Evolutionary conservation across 2,797 vertebrate genomes (phyloP).

Genomic region (Taeniopygia guttata): DNA sequence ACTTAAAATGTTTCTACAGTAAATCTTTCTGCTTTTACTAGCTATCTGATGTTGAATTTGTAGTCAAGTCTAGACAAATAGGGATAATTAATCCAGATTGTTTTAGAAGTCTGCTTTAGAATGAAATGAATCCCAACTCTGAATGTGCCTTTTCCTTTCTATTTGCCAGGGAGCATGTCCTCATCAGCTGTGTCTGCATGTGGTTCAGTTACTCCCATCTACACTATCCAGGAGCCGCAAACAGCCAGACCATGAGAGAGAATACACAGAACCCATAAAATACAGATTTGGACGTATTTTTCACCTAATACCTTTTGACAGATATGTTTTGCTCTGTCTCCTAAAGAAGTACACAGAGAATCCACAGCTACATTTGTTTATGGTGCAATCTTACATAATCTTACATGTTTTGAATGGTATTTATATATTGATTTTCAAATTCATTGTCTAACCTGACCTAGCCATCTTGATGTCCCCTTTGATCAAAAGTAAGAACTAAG

Average conservation of each 20-base stretch:
- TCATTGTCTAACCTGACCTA: not conserved
- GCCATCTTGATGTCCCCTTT: not conserved
- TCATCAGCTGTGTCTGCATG: not conserved
- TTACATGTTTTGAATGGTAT: not conserved
- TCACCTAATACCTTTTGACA: not conserved
- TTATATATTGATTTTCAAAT: not conserved
- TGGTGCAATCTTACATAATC: not conserved
- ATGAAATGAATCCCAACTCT: rapidly evolving
- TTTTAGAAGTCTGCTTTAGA: not conserved
- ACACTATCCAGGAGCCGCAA: not conserved
- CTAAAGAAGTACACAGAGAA: not conserved
- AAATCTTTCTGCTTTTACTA: not conserved
- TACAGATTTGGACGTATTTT: not conserved
- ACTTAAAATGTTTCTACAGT: not conserved
- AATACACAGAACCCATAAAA: not conserved
- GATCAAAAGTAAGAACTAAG: not conserved
- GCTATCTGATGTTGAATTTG: not conserved
- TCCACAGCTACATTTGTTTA: not conserved
- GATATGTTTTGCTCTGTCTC: not conserved
- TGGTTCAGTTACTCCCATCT: not conserved
- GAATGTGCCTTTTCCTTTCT: not conserved
- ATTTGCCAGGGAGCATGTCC: not conserved
- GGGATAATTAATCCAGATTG: not conserved
- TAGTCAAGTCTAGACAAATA: not conserved
- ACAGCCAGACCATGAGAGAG: not conserved